These are phyloP conservation scores for Acanthiza pusilla DNA, from an alignment of 2,797 vertebrate genomes.

Conservation along the genomic window DNA sequence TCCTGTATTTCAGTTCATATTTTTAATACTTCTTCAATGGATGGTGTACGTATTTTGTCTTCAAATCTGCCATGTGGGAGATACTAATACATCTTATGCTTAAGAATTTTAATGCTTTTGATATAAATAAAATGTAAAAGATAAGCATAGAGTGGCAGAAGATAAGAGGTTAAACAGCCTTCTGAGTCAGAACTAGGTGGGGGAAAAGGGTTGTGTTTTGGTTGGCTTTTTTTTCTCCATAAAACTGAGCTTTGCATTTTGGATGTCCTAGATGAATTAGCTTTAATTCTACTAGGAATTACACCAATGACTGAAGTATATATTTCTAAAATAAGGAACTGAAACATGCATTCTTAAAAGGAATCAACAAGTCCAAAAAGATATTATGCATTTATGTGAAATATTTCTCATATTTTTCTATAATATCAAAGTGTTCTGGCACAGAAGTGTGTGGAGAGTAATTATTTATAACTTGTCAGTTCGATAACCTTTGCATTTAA, in stretches of 20 bases:
- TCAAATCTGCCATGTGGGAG: neutral
- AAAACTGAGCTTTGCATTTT: neutral
- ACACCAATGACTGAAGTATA: neutral
- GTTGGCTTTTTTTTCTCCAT: neutral
- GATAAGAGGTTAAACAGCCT: neutral
- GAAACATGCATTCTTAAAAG: neutral
- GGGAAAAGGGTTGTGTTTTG: neutral
- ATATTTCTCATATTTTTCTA: neutral
- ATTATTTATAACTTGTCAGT: neutral
- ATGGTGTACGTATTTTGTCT: neutral
- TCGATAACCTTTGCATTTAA: neutral
- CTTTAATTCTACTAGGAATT: neutral
- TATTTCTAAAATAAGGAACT: neutral
- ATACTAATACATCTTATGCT: neutral
- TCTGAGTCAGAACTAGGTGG: neutral
- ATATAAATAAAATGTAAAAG: neutral
- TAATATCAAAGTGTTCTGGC: neutral
- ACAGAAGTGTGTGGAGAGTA: neutral
- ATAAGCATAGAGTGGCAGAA: neutral
- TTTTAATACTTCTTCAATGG: neutral
- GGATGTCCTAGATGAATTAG: neutral
- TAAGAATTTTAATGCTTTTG: neutral
- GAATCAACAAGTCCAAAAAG: neutral
- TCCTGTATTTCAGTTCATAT: neutral
- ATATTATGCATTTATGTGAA: neutral